These are phyloP conservation scores for Lepidocolaptes lacrymiger DNA, from an alignment of 2,797 vertebrate species.

Conservation along the genomic window DNA sequence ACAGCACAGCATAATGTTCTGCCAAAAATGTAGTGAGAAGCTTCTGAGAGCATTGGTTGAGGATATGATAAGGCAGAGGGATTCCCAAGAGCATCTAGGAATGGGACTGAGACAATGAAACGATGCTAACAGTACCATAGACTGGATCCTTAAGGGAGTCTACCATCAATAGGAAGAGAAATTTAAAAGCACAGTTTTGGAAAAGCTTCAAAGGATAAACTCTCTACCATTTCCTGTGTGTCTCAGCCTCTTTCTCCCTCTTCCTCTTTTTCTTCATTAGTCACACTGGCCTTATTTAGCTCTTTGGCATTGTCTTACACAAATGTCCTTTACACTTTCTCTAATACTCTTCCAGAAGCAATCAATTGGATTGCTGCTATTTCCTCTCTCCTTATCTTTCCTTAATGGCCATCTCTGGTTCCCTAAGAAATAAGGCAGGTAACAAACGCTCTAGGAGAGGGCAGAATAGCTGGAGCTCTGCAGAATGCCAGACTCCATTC, in stretches of 20 bases:
- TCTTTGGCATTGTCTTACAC: conserved; percentile 42
- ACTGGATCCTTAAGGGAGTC: conserved; percentile 10
- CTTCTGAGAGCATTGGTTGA: not conserved
- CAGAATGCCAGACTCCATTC: not conserved
- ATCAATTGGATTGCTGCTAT: conserved; percentile 13
- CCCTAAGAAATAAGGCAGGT: not conserved
- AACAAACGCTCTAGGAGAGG: not conserved
- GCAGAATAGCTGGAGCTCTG: not conserved
- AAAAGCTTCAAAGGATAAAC: conserved; percentile 43
- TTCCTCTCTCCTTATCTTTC: not conserved
- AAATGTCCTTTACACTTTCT: conserved; percentile 24
- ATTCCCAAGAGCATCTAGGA: conserved; percentile 12
- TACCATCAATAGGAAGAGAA: not conserved
- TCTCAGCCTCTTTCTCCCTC: not conserved
- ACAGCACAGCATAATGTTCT: not conserved
- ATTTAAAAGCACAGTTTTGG: conserved; percentile 30
- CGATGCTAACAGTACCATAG: not conserved
- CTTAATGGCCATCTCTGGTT: not conserved
- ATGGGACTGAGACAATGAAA: not conserved
- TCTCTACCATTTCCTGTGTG: not conserved
- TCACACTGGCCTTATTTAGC: conserved; percentile 3
- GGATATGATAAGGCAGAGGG: not conserved
- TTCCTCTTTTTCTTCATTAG: conserved; percentile 2
- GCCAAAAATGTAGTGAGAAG: not conserved
- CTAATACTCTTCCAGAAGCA: not conserved